Conservation (phyloP, 64 coral and sea anemone genomes). For the Stichodactyla mertensii region DNA sequence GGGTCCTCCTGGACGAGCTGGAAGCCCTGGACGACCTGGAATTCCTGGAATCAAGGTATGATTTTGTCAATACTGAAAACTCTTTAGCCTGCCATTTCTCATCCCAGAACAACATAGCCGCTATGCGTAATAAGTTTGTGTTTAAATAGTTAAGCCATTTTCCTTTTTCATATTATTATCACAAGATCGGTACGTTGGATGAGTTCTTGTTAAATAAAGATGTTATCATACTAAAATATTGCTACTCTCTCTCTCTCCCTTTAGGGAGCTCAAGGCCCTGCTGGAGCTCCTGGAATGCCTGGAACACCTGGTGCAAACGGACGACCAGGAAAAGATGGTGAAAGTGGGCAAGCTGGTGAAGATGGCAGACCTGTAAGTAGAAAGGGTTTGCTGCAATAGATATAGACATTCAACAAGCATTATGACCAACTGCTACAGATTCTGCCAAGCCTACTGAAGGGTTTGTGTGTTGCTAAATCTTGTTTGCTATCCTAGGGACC, state of each 20-base stretch:
- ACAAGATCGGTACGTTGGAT: too few species aligned
- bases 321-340: constrained; percentile 24
- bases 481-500: constrained; percentile 14
- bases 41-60: constrained; percentile 55
- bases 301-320: constrained; percentile 32
- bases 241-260: background rate
- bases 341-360: constrained; percentile 5
- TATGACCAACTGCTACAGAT: too few species aligned
- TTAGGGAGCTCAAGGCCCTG: constrained; percentile 33
- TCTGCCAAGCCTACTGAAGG: too few species aligned
- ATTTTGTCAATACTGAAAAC: background rate
- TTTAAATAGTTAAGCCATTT: too few species aligned
- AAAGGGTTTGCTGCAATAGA: too few species aligned
- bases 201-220: background rate
- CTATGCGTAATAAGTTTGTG: too few species aligned
- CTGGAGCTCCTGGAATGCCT: constrained; percentile 35
- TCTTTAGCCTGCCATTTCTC: too few species aligned
- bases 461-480: background rate
- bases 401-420: too few species aligned
- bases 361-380: constrained; percentile 17
- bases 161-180: too few species aligned
- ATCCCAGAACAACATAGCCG: too few species aligned
- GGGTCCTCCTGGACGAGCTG: constrained; percentile 29
- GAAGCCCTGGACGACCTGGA: constrained; percentile 41
- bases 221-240: background rate